phyloP scores from a whole-genome alignment of 2,113 vertebrate species.

The Lota lota region DNA sequence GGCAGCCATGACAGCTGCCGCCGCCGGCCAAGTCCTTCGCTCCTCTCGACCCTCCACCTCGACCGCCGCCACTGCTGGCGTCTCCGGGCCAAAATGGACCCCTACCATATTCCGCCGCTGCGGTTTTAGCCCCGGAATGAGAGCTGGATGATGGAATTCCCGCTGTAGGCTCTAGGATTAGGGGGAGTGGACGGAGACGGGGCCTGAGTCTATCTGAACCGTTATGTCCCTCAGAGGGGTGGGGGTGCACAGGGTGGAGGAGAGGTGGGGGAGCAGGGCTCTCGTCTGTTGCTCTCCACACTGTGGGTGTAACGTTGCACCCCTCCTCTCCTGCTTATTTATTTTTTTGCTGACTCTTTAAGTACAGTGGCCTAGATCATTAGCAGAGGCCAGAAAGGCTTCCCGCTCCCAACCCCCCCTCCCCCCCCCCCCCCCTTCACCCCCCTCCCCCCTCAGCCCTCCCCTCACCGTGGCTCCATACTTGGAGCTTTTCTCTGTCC shows the following conservation, averaged over 20 bases:
- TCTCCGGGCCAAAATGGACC: conserved; percentile 55
- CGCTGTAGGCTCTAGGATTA: conserved; percentile 53
- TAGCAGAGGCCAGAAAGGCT: conserved; percentile 38
- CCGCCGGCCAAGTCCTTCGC: conserved; percentile 58
- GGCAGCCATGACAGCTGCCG: conserved; percentile 36
- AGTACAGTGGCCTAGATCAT: conserved; percentile 42
- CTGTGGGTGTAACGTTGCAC: conserved; percentile 26
- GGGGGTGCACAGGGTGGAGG: neutral
- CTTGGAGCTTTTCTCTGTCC: conserved; percentile 28
- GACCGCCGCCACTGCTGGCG: neutral
- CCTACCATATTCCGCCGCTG: conserved; percentile 45
- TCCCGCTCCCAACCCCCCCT: neutral
- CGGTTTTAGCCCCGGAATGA: conserved; percentile 44
- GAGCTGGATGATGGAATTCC: conserved; percentile 63
- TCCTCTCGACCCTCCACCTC: conserved; percentile 33
- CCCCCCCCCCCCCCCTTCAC: conserved; percentile 30
- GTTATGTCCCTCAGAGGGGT: conserved; percentile 28
- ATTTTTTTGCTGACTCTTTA: conserved; percentile 44
- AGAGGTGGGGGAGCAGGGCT: conserved; percentile 53
- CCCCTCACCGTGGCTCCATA: conserved; percentile 28
- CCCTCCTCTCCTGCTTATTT: neutral
- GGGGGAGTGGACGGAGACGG: conserved; percentile 23
- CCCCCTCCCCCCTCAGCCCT: neutral
- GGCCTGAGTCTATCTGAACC: conserved; percentile 53
- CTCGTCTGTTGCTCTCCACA: conserved; percentile 25